Base-by-base conservation (phyloP, 2,888 invertebrate species). In the Acronicta aceris region DNA sequence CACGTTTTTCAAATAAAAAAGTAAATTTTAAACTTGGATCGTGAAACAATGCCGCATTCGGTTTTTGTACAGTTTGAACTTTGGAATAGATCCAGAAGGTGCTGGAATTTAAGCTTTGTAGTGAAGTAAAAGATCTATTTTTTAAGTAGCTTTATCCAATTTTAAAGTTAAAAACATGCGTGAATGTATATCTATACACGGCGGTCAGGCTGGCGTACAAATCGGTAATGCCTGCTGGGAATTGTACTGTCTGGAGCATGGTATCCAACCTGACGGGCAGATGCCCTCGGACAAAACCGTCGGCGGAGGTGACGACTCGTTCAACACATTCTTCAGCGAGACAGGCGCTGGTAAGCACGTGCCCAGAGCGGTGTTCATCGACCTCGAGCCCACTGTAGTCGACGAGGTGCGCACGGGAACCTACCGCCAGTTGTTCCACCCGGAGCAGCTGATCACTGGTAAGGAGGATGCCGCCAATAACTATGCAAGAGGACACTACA, bases 381-480 rank as follows among this genome's bases (percentile, higher is more conserved):
- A 99, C 89, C 95, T 99, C 84, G 99, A 99, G 91, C 99, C 99
- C 27, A 99, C 99, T 57, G 99, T 99, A 59, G 98, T 99, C 49
- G 98, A 98, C 89, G 98, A 98, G 90, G 98, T 98, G 40, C 96
- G 98, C 79, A 98, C 98, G 49, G 98, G 98, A 71, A 98, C 98
- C n/a, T 99, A 99, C 94, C 96, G 98, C 46, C 98, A 98, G 88
- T 95, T 99, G 74, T 99, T 99, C 95, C 99, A 99, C 86, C 99
- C 99, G 0, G 99, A 99, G 89, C 99, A 99, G 89, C 95, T 99
- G 74, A 98, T 99, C 85, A 98, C 98, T 10, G 98, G 98, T 60
- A 99, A 99, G 89, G 99, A 99, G 91, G 99, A 99, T 86, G 99
- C 99, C 10, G 99, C 99, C 63, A 99, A 99, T 91, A 99, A 99